These are phyloP conservation scores for Eupristina koningsbergeri DNA, from an alignment of 1,140 invertebrate genomes.

Conservation along the genomic window DNA sequence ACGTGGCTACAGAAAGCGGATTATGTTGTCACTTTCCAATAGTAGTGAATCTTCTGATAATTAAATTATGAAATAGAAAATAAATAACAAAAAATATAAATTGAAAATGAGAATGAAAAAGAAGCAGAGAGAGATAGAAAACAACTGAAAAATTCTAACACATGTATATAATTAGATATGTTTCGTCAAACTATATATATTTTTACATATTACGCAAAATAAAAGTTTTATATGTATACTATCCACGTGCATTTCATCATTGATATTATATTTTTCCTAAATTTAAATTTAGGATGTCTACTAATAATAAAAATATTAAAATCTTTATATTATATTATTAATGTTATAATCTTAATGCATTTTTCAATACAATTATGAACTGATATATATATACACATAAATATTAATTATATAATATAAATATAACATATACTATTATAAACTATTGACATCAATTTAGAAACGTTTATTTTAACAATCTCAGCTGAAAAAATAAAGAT, in stretches of 20 bases:
- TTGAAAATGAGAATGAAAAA: too few species aligned
- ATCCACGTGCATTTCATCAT: slow-evolving; percentile 1
- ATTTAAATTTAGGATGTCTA: slow-evolving; percentile 22
- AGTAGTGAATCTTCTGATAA: slow-evolving; percentile 66
- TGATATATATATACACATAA: too few species aligned
- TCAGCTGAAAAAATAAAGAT: too few species aligned
- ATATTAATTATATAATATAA: too few species aligned
- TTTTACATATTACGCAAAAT: slow-evolving; percentile 42
- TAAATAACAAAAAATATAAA: too few species aligned
- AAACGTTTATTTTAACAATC: too few species aligned
- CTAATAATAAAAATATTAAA: background rate
- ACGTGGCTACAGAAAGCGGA: slow-evolving; percentile 64
- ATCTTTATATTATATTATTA: background rate
- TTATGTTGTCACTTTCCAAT: slow-evolving; percentile 52
- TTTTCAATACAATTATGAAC: too few species aligned
- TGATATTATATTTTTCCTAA: background rate
- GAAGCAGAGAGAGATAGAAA: background rate
- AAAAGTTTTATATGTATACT: slow-evolving; percentile 22
- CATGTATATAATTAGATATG: slow-evolving; percentile 67
- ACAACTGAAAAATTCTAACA: slow-evolving; percentile 37
- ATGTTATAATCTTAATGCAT: too few species aligned
- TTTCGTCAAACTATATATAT: slow-evolving; percentile 61
- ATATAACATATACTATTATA: too few species aligned
- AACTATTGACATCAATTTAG: too few species aligned
- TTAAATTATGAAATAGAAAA: slow-evolving; percentile 28